Evolutionary conservation across 2,797 vertebrate genomes (phyloP).

Genomic region (Petrocephalus schoutedeni): DNA sequence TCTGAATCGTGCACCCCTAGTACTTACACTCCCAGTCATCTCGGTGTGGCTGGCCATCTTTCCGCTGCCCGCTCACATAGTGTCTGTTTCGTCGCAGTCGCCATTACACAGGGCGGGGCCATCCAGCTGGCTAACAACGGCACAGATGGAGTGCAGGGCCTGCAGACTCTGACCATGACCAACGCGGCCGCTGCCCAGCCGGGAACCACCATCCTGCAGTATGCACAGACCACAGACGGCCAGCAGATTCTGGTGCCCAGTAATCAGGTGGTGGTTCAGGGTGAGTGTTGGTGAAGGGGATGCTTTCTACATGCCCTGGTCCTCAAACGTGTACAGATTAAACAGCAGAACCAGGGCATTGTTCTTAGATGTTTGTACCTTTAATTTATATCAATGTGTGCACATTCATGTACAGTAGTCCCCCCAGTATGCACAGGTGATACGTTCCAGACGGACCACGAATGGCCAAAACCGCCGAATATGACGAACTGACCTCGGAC

Average conservation of each 20-base stretch:
- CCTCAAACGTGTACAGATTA: neutral
- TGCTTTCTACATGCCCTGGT: neutral
- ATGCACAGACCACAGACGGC: slow-evolving; percentile 95
- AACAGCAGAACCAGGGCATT: neutral
- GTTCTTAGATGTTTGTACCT: neutral
- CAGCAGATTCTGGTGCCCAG: slow-evolving; percentile 99
- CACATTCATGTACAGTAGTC: neutral
- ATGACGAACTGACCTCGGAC: neutral
- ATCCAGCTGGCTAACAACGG: slow-evolving; percentile 97
- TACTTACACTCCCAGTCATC: neutral
- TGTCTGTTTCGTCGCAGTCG: slow-evolving; percentile 64
- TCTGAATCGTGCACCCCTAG: no score
- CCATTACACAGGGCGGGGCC: slow-evolving; percentile 96
- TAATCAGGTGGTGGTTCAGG: slow-evolving; percentile 98
- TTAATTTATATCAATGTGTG: neutral
- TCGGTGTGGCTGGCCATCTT: neutral
- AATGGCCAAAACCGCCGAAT: neutral
- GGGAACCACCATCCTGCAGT: slow-evolving; percentile 94
- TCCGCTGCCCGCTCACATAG: neutral
- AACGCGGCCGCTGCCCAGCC: slow-evolving; percentile 79
- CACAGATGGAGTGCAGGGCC: slow-evolving; percentile 91
- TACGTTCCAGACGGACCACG: neutral
- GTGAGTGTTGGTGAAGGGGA: slow-evolving; percentile 55
- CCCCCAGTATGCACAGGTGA: neutral
- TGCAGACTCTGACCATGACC: slow-evolving; percentile 94